These are phyloP conservation scores for Xylocopa sonorina DNA, from an alignment of 1,140 invertebrate species.

Conservation along the genomic window DNA sequence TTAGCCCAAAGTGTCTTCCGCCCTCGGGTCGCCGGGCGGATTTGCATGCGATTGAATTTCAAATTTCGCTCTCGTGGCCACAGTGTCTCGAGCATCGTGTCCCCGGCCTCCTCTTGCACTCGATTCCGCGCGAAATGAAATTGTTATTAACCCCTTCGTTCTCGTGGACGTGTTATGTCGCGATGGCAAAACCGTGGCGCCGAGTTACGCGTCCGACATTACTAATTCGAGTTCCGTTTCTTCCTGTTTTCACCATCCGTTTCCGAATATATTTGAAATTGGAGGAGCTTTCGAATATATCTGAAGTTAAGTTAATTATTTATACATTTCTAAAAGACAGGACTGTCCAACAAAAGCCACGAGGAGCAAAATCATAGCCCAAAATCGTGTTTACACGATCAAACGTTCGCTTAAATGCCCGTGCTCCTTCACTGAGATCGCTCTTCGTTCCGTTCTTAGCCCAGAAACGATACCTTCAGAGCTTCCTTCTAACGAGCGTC, in stretches of 20 bases:
- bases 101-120: neutral
- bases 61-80: conserved; percentile 66
- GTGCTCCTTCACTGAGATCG: neutral
- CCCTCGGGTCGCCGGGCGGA: conserved; percentile 43
- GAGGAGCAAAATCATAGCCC: neutral
- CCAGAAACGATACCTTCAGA: neutral
- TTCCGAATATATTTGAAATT: no score
- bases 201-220: no score
- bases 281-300: no score
- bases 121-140: conserved; percentile 36
- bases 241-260: no score
- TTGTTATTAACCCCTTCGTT: conserved; percentile 55
- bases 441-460: neutral
- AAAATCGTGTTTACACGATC: conserved; percentile 23
- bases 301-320: no score
- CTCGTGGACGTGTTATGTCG: no score
- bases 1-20: conserved; percentile 61
- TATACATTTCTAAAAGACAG: no score
- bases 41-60: conserved; percentile 78
- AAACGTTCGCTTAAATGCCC: conserved; percentile 19
- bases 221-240: no score
- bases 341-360: neutral
- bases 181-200: no score
- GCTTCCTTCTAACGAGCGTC: neutral
- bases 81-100: conserved; percentile 56